Conservation (phyloP, 1,140 invertebrate species). For the Cydia pomonella region DNA sequence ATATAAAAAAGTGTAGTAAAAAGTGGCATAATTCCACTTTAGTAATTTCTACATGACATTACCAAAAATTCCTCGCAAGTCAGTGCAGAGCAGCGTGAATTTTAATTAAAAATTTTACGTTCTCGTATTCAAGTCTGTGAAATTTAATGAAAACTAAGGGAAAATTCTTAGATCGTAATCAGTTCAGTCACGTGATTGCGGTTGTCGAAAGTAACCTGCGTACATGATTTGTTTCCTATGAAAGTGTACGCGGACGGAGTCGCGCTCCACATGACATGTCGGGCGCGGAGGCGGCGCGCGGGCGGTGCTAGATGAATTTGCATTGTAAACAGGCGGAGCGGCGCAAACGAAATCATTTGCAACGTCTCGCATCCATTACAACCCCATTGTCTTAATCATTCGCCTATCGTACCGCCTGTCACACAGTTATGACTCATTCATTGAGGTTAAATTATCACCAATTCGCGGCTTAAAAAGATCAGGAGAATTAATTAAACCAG, state of each 20-base stretch:
- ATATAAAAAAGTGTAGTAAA: not conserved
- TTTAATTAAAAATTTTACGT: slow-evolving; percentile 21
- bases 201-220: slow-evolving; percentile 45
- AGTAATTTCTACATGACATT: slow-evolving; percentile 13
- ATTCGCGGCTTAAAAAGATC: slow-evolving; percentile 24
- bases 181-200: not conserved
- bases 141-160: slow-evolving; percentile 36
- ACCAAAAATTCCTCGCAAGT: slow-evolving; percentile 9
- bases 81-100: slow-evolving; percentile 1
- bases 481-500: slow-evolving; percentile 32
- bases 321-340: slow-evolving; percentile 46
- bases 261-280: slow-evolving; percentile 75
- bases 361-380: slow-evolving; percentile 20
- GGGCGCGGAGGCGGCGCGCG: slow-evolving; percentile 44
- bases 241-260: slow-evolving; percentile 63
- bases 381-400: slow-evolving; percentile 29
- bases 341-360: slow-evolving; percentile 53
- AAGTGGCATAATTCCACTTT: not conserved
- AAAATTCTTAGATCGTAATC: slow-evolving; percentile 10
- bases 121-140: slow-evolving; percentile 27
- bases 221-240: slow-evolving; percentile 68
- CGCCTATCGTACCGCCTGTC: slow-evolving; percentile 1
- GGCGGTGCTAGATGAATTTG: slow-evolving; percentile 44
- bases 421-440: slow-evolving; percentile 25
- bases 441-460: slow-evolving; percentile 27